Evolutionary conservation across 1,140 invertebrate species (phyloP).

Genomic region (Gonioctena quinquepunctata): DNA sequence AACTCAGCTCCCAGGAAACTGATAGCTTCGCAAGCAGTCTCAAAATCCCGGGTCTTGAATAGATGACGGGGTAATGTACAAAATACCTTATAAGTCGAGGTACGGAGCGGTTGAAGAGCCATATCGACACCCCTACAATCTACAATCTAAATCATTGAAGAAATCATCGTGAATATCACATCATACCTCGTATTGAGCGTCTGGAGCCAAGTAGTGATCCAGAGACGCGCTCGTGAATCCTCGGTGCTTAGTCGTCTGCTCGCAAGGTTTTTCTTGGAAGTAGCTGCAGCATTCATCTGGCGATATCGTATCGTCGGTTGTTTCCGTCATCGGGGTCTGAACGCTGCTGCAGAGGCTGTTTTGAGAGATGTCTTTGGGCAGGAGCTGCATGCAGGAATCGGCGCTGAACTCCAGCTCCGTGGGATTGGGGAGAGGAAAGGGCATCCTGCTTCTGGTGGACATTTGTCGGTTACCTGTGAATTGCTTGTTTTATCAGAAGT

Average conservation of each 20-base stretch:
- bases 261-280: constrained; percentile 36
- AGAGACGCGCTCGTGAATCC: constrained; percentile 26
- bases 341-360: constrained; percentile 58
- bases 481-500: no score
- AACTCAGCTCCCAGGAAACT: no score
- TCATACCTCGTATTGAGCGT: constrained; percentile 67
- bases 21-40: no score
- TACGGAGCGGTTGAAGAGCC: no score
- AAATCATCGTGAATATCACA: no score
- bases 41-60: no score
- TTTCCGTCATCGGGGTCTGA: constrained; percentile 53
- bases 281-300: constrained; percentile 44
- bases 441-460: constrained; percentile 62
- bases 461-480: constrained; percentile 58
- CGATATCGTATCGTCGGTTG: constrained; percentile 50
- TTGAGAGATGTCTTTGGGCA: constrained; percentile 60
- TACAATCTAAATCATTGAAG: no score
- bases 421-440: constrained; percentile 59
- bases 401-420: constrained; percentile 43
- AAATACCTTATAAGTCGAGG: no score
- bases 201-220: constrained; percentile 61
- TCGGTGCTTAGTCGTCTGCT: constrained; percentile 26
- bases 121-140: no score
- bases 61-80: no score
- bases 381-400: constrained; percentile 50